These are phyloP conservation scores for Acipenser oxyrinchus DNA, from an alignment of 2,797 vertebrate species.

Conservation along the genomic window DNA sequence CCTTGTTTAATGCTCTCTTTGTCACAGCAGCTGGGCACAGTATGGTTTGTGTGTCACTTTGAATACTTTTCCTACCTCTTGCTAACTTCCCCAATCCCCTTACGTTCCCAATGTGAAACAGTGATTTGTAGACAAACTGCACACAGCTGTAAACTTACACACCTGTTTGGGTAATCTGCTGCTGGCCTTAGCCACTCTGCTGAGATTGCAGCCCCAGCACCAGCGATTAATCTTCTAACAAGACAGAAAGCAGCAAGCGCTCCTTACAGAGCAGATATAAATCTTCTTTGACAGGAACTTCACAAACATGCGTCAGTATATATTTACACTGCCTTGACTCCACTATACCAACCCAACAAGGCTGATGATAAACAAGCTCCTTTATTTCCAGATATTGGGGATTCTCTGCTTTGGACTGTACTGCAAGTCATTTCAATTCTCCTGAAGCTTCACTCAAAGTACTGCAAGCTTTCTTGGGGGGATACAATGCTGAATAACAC, in stretches of 20 bases:
- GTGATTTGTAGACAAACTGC: constrained; percentile 23
- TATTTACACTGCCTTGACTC: constrained; percentile 35
- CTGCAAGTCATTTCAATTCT: too few relatives aligned
- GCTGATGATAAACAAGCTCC: constrained; percentile 38
- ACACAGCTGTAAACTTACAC: constrained; percentile 4
- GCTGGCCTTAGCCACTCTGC: constrained; percentile 55
- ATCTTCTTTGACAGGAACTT: constrained; percentile 40
- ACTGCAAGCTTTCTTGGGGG: too few relatives aligned
- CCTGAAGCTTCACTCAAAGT: too few relatives aligned
- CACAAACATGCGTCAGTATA: constrained; percentile 5
- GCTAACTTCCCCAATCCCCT: constrained; percentile 6
- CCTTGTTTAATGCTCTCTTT: constrained; percentile 1
- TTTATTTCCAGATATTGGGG: background rate
- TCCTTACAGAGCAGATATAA: constrained; percentile 45
- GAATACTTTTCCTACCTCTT: background rate
- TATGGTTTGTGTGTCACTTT: background rate
- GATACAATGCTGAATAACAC: too few relatives aligned
- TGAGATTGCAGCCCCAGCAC: constrained; percentile 23
- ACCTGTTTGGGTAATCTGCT: constrained; percentile 33
- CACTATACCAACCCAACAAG: constrained; percentile 25
- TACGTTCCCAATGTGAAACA: constrained; percentile 26
- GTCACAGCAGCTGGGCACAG: background rate
- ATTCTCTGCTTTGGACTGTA: too few relatives aligned
- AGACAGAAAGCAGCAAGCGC: constrained; percentile 50
- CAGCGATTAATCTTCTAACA: constrained; percentile 65